Evolutionary conservation across 2,797 vertebrate genomes (phyloP).

Genomic region (Micromesistius poutassou): DNA sequence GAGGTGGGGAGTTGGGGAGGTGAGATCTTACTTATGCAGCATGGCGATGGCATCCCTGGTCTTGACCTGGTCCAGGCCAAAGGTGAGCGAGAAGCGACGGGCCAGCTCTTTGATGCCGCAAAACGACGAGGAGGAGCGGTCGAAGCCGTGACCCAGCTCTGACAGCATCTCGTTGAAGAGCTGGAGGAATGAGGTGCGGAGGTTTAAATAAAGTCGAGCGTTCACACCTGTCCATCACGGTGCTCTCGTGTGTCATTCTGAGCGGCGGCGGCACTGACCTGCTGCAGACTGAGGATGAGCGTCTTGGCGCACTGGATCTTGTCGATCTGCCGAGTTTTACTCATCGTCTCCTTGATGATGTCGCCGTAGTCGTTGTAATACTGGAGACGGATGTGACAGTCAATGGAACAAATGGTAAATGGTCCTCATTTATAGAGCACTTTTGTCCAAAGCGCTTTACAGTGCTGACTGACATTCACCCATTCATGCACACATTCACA

Average conservation of each 20-base stretch:
- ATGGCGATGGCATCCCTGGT: slow-evolving; percentile 98
- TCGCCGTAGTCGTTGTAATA: slow-evolving; percentile 99
- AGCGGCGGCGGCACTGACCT: slow-evolving; percentile 75
- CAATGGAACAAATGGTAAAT: no score
- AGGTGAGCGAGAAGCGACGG: slow-evolving; percentile 96
- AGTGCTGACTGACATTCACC: no score
- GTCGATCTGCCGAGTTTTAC: slow-evolving; percentile 97
- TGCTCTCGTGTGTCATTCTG: no score
- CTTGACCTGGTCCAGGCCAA: slow-evolving; percentile 97
- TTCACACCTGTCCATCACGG: background rate
- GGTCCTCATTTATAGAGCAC: no score
- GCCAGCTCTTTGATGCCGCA: slow-evolving; percentile 98
- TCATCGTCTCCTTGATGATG: slow-evolving; percentile 99
- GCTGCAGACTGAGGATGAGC: slow-evolving; percentile 96
- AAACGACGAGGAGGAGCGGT: slow-evolving; percentile 94
- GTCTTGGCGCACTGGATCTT: slow-evolving; percentile 99
- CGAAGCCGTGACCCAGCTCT: slow-evolving; percentile 94
- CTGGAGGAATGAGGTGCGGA: slow-evolving; percentile 55
- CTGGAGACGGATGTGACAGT: slow-evolving; percentile 57
- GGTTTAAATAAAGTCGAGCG: background rate
- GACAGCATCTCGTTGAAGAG: slow-evolving; percentile 99
- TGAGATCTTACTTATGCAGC: slow-evolving; percentile 91
- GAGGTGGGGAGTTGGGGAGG: background rate
- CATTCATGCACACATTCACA: no score
- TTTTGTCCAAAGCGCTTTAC: no score